phyloP scores from a whole-genome alignment of 2,113 vertebrate species.

The Empidonax traillii region DNA sequence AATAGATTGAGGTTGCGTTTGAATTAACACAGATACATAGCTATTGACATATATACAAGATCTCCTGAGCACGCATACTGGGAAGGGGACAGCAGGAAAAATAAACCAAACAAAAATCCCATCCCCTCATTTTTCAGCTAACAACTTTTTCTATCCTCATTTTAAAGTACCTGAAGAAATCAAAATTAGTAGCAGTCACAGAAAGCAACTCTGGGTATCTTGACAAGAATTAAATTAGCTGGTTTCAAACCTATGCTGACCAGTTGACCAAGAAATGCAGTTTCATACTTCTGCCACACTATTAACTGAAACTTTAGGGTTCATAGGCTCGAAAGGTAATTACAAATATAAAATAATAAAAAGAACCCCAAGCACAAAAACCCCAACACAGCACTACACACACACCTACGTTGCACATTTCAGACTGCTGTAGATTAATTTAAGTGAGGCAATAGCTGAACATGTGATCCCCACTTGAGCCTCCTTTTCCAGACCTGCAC shows the following conservation, averaged over 20 bases:
- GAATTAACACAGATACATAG: background rate
- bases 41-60: background rate
- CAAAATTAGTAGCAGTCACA: background rate
- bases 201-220: background rate
- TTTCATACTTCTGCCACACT: background rate
- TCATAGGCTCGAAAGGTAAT: background rate
- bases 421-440: background rate
- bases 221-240: background rate
- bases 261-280: background rate
- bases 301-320: background rate
- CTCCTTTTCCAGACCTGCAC: background rate
- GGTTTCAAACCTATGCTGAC: background rate
- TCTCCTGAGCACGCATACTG: rapidly evolving
- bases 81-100: background rate
- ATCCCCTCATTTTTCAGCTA: background rate
- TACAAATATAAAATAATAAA: background rate
- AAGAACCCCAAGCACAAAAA: background rate
- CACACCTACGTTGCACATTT: background rate
- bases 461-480: rapidly evolving
- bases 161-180: background rate
- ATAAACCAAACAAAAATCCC: background rate
- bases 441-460: background rate
- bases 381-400: background rate
- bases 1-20: background rate
- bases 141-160: background rate